These are phyloP conservation scores for Lethocerus indicus DNA, from an alignment of 1,140 invertebrate species.

Conservation along the genomic window DNA sequence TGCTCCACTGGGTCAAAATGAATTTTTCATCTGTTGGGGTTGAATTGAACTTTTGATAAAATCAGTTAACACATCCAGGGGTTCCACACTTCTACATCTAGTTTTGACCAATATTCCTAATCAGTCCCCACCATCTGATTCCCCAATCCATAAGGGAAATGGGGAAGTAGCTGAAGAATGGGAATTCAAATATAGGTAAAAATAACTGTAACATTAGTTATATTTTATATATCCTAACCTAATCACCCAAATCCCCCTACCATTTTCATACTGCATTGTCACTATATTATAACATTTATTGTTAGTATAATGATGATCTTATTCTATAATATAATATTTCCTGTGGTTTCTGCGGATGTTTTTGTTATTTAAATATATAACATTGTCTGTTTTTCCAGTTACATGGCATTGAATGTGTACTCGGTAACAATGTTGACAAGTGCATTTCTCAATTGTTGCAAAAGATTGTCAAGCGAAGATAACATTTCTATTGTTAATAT, in stretches of 20 bases:
- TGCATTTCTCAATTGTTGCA: slow-evolving; percentile 45
- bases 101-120: too few relatives aligned
- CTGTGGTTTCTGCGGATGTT: neutral
- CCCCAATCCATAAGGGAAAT: too few relatives aligned
- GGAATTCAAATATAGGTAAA: too few relatives aligned
- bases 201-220: too few relatives aligned
- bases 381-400: slow-evolving; percentile 16
- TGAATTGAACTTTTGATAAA: too few relatives aligned
- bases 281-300: neutral
- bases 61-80: too few relatives aligned
- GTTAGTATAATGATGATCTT: neutral
- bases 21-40: too few relatives aligned
- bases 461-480: slow-evolving; percentile 19
- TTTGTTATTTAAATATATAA: neutral
- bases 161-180: too few relatives aligned
- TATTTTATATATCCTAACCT: too few relatives aligned
- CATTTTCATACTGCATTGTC: neutral
- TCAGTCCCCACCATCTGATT: too few relatives aligned
- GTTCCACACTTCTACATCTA: too few relatives aligned
- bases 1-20: neutral
- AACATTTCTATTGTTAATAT: slow-evolving; percentile 63
- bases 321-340: neutral
- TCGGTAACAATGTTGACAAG: slow-evolving; percentile 57
- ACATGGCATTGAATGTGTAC: slow-evolving; percentile 19
- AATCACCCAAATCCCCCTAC: neutral